Conservation (phyloP, 2,797 vertebrate species). For the Chaetodon trifasciatus region DNA sequence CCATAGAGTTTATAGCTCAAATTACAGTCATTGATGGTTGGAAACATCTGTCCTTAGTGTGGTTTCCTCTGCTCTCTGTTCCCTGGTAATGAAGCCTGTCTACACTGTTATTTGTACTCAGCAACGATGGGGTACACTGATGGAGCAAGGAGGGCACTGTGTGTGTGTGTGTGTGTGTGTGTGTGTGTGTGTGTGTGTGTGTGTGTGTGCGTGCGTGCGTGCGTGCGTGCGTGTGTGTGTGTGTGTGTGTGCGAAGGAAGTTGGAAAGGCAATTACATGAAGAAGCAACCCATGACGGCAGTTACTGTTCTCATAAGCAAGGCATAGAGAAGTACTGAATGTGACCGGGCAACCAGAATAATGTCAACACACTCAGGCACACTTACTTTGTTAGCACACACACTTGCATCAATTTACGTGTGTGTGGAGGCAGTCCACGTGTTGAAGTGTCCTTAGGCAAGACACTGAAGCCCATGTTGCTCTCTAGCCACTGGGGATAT, state of each 20-base stretch:
- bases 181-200: conserved; percentile 6
- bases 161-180: conserved; percentile 13
- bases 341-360: conserved; percentile 52
- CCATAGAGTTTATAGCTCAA: conserved; percentile 34
- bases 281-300: conserved; percentile 76
- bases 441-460: too few relatives aligned
- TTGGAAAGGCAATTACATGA: conserved; percentile 68
- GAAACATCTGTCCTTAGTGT: conserved; percentile 70
- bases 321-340: conserved; percentile 60
- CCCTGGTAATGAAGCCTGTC: conserved; percentile 75
- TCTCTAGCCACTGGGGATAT: too few relatives aligned
- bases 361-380: conserved; percentile 22
- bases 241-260: too few relatives aligned
- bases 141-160: conserved; percentile 2
- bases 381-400: background rate
- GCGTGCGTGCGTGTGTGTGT: conserved; percentile 13
- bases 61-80: conserved; percentile 70
- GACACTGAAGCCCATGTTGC: too few relatives aligned
- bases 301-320: conserved; percentile 76
- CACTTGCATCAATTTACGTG: background rate
- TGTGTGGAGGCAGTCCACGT: background rate
- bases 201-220: background rate
- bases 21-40: conserved; percentile 50
- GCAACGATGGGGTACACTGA: conserved; percentile 29
- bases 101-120: conserved; percentile 71